phyloP scores from a whole-genome alignment of 2,888 invertebrate species.

The Pteria penguin region DNA sequence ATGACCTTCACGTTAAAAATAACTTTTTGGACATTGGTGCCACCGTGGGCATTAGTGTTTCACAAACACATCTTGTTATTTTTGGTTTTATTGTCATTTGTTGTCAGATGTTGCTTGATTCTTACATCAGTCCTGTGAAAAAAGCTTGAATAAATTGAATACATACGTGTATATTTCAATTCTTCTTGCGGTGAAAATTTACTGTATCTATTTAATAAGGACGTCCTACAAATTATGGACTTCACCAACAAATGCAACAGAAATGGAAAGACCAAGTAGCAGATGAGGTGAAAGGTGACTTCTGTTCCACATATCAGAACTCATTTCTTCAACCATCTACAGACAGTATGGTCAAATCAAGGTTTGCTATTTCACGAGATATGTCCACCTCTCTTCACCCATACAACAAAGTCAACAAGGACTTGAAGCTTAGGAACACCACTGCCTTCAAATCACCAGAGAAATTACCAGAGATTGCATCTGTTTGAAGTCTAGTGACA shows the following conservation, averaged over 20 bases:
- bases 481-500: background rate
- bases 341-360: conserved; percentile 51
- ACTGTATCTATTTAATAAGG: conserved; percentile 56
- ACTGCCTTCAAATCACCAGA: conserved; percentile 66
- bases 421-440: conserved; percentile 68
- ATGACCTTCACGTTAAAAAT: too few relatives aligned
- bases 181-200: too few relatives aligned
- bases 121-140: too few relatives aligned
- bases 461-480: conserved; percentile 57
- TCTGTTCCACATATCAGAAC: conserved; percentile 63
- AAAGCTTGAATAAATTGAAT: too few relatives aligned
- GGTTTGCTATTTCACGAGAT: conserved; percentile 67
- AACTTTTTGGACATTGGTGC: too few relatives aligned
- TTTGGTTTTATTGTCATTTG: too few relatives aligned
- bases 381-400: conserved; percentile 72
- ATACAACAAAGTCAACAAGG: conserved; percentile 72
- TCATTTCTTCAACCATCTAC: conserved; percentile 54
- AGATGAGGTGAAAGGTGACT: conserved; percentile 67
- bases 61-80: too few relatives aligned
- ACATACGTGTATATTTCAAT: too few relatives aligned
- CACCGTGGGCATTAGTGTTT: too few relatives aligned
- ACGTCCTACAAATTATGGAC: conserved; percentile 75
- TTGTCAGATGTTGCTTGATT: too few relatives aligned
- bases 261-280: conserved; percentile 63
- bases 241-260: conserved; percentile 56